These are phyloP conservation scores for Rana temporaria DNA, from an alignment of 2,113 vertebrate species.

Conservation along the genomic window DNA sequence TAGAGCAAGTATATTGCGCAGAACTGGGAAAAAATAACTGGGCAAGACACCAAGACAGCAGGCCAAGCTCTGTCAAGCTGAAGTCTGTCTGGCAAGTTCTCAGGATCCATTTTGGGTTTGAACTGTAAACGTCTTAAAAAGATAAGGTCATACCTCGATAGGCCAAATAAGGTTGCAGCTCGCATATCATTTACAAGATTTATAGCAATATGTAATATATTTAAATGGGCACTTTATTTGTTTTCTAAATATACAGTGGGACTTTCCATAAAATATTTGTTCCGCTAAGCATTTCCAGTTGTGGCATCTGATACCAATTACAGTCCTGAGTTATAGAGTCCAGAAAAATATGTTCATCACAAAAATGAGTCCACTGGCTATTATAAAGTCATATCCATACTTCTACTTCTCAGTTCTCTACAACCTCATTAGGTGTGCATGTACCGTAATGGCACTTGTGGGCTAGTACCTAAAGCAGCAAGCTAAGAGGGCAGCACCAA, in stretches of 20 bases:
- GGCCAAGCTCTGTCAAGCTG: constrained; percentile 30
- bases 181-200: neutral
- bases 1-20: constrained; percentile 40
- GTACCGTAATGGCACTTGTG: too few species aligned
- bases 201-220: too few species aligned
- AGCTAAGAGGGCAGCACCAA: too few species aligned
- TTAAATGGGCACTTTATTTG: neutral
- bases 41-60: constrained; percentile 41
- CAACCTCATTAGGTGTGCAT: too few species aligned
- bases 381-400: too few species aligned
- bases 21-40: constrained; percentile 38
- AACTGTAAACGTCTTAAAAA: constrained; percentile 26
- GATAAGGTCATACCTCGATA: constrained; percentile 1
- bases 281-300: neutral
- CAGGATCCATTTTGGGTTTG: neutral
- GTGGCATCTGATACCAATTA: too few species aligned
- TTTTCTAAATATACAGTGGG: neutral
- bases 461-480: too few species aligned
- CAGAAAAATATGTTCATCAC: too few species aligned
- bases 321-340: too few species aligned
- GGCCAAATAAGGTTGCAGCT: constrained; percentile 17
- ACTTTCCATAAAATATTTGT: neutral
- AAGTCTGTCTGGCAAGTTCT: constrained; percentile 28
- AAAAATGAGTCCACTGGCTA: too few species aligned
- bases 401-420: too few species aligned